Evolutionary conservation across 2,888 invertebrate species (phyloP).

Genomic region (Brachyopa scutellaris): DNA sequence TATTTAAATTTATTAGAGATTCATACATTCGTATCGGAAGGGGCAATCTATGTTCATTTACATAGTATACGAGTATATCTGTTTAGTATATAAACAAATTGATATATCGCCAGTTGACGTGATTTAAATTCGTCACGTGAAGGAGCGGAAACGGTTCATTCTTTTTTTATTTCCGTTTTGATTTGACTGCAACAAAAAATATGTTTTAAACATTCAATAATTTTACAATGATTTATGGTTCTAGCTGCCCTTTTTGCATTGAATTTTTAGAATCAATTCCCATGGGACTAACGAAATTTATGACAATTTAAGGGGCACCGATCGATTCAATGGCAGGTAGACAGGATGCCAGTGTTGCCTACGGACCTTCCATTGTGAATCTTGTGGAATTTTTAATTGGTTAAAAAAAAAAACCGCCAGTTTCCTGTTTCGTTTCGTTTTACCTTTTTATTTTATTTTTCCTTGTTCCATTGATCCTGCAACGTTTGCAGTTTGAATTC

Average conservation of each 20-base stretch:
- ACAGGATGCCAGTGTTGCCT: background rate
- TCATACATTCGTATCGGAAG: constrained; percentile 1
- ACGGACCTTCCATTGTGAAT: background rate
- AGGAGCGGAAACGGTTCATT: background rate
- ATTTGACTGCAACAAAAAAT: constrained; percentile 14
- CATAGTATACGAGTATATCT: constrained; percentile 24
- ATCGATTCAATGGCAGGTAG: too few species aligned
- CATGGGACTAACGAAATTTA: constrained; percentile 13
- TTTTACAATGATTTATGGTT: constrained; percentile 18
- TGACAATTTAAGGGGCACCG: too few species aligned
- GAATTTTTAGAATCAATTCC: background rate
- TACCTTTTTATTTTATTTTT: background rate
- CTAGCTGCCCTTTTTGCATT: background rate
- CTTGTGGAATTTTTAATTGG: background rate
- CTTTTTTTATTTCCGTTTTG: constrained; percentile 14
- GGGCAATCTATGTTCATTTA: background rate
- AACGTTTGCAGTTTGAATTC: constrained; percentile 8
- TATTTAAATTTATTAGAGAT: background rate
- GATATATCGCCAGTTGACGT: background rate
- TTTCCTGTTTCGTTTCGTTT: constrained; percentile 20
- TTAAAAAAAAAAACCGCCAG: background rate
- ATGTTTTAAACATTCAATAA: too few species aligned
- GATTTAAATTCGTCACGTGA: constrained; percentile 30
- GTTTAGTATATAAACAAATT: constrained; percentile 20
- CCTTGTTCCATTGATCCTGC: background rate